Percentiles rank a stretch among this genome's conserved stretches.
Conservation (phyloP, 2,113 vertebrate genomes). For the Steatornis caripensis region DNA sequence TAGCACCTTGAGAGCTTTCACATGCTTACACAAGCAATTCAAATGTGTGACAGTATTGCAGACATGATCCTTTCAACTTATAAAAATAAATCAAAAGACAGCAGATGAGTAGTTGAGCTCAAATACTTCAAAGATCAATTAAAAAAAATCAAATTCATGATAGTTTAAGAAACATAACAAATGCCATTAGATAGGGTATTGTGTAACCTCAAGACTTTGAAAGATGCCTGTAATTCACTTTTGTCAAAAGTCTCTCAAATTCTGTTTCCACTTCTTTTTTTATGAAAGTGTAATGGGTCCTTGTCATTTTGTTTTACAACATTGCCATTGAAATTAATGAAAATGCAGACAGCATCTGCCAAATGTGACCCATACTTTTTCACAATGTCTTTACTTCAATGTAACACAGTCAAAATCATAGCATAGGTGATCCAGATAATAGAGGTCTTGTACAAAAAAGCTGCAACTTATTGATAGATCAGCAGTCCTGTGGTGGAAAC, state of each 20-base stretch:
- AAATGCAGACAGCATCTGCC: neutral
- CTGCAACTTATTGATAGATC: neutral
- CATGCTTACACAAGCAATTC: neutral
- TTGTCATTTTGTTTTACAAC: neutral
- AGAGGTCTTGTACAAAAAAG: neutral
- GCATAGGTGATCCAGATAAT: neutral
- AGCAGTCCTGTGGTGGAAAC: neutral
- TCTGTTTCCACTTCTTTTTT: neutral
- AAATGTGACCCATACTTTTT: neutral
- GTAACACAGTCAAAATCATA: neutral
- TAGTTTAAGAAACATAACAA: neutral
- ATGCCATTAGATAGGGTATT: neutral
- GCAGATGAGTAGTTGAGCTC: neutral
- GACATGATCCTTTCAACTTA: neutral
- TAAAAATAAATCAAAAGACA: neutral
- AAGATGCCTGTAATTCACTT: neutral
- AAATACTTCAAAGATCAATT: neutral
- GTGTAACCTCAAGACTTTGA: neutral
- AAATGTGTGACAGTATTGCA: rapidly evolving
- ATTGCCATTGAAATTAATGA: neutral
- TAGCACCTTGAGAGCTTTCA: neutral
- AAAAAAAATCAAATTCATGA: neutral
- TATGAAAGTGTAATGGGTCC: neutral
- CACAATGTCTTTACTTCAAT: neutral
- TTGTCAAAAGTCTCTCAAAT: neutral